Base-by-base conservation (phyloP, 2,888 invertebrate species). In the Drosophila longiperda region DNA sequence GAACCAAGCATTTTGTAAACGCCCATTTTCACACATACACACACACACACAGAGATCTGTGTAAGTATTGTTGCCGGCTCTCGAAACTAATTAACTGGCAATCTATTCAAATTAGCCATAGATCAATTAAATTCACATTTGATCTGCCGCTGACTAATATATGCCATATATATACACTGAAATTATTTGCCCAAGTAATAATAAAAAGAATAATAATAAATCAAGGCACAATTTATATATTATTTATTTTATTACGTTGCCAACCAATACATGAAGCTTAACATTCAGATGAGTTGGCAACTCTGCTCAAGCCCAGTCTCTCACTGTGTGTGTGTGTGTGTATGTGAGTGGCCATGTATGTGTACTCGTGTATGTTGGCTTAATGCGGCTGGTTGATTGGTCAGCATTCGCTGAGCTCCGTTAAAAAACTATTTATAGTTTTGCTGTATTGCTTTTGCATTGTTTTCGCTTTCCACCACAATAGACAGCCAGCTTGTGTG, bases 61-160 rank as follows among this genome's bases (percentile, higher is more conserved):
- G 15, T 4, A 29, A 26, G 26, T 23, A 60, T 66, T 73, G 70
- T 73, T 70, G 76, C 73, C 74, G 78, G 78, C 78, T 74, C 73
- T 64, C 58, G 68, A 69, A 54, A 74, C 75, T 82, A 77, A 82
- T 87, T 80, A 85, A 76, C 75, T 73, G 71, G 62, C 78, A 82
- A 86, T 86, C 75, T 85, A 83, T 82, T 82, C 83, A 83, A 86
- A 80, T 86, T 83, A 83, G 80, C 80, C 73, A 72, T 75, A 82
- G 86, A 82, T 88, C 88, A 86, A 82, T 86, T 80, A 86, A 73
- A 57, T 59, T 58, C 20, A 57, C 53, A 71, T 72, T 57, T 64
- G 42, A 34, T 5, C 20, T 11, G 36, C n/a, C 61, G 64, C 63
- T 57, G 66, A 62, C 61, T 75, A 80, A 75, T 63, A 57, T 69